Evolutionary conservation across 2,797 vertebrate genomes (phyloP).

Genomic region (Mus caroli): DNA sequence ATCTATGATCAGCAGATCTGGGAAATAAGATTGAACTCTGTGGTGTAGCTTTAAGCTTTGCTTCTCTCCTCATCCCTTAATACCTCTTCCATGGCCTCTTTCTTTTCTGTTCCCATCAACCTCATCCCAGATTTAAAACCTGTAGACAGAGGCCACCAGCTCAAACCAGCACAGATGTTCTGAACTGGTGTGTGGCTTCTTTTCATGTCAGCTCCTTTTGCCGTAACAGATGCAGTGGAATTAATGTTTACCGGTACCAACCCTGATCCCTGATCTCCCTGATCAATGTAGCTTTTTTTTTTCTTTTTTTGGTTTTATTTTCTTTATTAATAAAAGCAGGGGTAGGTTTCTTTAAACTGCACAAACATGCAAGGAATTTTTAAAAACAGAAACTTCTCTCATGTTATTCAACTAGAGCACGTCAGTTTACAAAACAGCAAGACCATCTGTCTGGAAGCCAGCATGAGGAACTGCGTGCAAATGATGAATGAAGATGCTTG

Average conservation of each 20-base stretch:
- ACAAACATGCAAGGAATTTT: too few relatives aligned
- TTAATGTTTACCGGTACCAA: slow-evolving; percentile 95
- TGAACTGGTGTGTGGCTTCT: slow-evolving; percentile 92
- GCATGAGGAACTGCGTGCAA: slow-evolving; percentile 83
- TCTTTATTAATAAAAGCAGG: too few relatives aligned
- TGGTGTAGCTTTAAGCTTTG: slow-evolving; percentile 93
- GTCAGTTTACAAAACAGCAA: too few relatives aligned
- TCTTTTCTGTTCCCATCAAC: slow-evolving; percentile 64
- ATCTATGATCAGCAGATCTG: slow-evolving; percentile 90
- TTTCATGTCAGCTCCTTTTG: slow-evolving; percentile 89
- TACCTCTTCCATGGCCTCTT: slow-evolving; percentile 51
- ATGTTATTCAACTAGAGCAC: too few relatives aligned
- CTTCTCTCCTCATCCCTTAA: slow-evolving; percentile 84
- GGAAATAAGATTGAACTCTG: slow-evolving; percentile 93
- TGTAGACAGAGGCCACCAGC: slow-evolving; percentile 89
- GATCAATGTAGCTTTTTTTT: slow-evolving; percentile 93
- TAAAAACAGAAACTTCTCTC: too few relatives aligned
- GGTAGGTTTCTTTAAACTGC: too few relatives aligned
- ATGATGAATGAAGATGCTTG: slow-evolving; percentile 83
- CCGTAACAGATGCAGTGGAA: slow-evolving; percentile 92
- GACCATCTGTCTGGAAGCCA: too few relatives aligned
- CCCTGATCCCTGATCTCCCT: slow-evolving; percentile 91
- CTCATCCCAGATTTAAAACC: slow-evolving; percentile 85
- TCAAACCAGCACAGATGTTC: slow-evolving; percentile 92
- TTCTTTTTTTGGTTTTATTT: not conserved